Conservation (phyloP, 2,888 invertebrate species). For the Sussaba pulchella region DNA sequence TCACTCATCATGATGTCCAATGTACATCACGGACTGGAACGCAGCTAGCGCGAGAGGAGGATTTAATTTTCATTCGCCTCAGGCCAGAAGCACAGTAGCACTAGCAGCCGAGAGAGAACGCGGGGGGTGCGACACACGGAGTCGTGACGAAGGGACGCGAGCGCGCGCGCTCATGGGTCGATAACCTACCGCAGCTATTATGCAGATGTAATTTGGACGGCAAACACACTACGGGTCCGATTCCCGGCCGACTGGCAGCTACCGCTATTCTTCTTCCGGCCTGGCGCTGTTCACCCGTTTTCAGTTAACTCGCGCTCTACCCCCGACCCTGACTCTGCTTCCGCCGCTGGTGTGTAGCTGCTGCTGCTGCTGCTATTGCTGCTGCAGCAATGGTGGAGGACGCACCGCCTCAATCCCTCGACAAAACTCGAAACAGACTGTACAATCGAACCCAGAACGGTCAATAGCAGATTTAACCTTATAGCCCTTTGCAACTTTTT, state of each 20-base stretch:
- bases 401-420: slow-evolving; percentile 38
- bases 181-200: slow-evolving; percentile 80
- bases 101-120: slow-evolving; percentile 46
- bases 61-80: slow-evolving; percentile 59
- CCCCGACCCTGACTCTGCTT: slow-evolving; percentile 46
- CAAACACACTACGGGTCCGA: slow-evolving; percentile 77
- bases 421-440: slow-evolving; percentile 39
- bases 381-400: neutral
- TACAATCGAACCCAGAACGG: slow-evolving; percentile 11
- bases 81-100: slow-evolving; percentile 35
- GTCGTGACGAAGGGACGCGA: slow-evolving; percentile 76
- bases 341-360: slow-evolving; percentile 45
- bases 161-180: slow-evolving; percentile 75
- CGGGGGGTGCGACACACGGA: slow-evolving; percentile 50
- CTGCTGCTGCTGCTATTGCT: slow-evolving; percentile 40
- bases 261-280: slow-evolving; percentile 72
- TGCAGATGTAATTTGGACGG: slow-evolving; percentile 81
- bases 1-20: slow-evolving; percentile 30
- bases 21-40: slow-evolving; percentile 14
- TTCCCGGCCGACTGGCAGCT: slow-evolving; percentile 74
- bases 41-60: slow-evolving; percentile 33
- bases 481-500: slow-evolving; percentile 8
- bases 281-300: slow-evolving; percentile 66
- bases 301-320: slow-evolving; percentile 66
- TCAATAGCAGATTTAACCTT: slow-evolving; percentile 36